Conservation (phyloP, 1,140 invertebrate species). For the Meloidogyne floridensis region DNA sequence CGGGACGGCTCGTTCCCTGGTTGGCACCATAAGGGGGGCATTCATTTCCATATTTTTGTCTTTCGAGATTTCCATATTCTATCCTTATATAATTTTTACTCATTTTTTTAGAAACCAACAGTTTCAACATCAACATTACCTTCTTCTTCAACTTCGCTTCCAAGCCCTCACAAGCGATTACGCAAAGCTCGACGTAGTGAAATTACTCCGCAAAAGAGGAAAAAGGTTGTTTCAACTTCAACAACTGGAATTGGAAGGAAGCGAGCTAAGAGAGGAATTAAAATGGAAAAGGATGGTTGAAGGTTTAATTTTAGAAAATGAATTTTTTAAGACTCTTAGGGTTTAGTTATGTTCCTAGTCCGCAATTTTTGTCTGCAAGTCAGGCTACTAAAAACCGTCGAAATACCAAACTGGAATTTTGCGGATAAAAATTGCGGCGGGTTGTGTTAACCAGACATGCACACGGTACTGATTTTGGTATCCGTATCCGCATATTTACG, state of each 20-base stretch:
- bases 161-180: conserved; percentile 13
- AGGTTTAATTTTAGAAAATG: not conserved
- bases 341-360: too few relatives aligned
- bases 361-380: too few relatives aligned
- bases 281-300: conserved; percentile 1
- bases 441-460: too few relatives aligned
- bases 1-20: too few relatives aligned
- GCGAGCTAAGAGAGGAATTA: not conserved
- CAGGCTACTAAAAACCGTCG: too few relatives aligned
- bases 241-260: not conserved
- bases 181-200: conserved; percentile 22
- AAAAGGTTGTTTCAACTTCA: not conserved
- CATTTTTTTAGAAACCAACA: not conserved
- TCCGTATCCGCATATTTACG: too few relatives aligned
- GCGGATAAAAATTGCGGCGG: too few relatives aligned
- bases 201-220: conserved; percentile 28
- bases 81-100: not conserved
- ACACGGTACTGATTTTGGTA: too few relatives aligned
- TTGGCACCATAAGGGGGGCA: too few relatives aligned
- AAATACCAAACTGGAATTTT: too few relatives aligned
- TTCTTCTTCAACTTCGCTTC: not conserved
- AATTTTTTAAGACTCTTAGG: not conserved
- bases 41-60: too few relatives aligned
- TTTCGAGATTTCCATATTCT: too few relatives aligned
- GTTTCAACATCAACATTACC: not conserved